Percentiles rank a stretch among this genome's conserved stretches.
These are phyloP conservation scores for Muscicapa striata DNA, from an alignment of 2,797 vertebrate species.

Conservation along the genomic window DNA sequence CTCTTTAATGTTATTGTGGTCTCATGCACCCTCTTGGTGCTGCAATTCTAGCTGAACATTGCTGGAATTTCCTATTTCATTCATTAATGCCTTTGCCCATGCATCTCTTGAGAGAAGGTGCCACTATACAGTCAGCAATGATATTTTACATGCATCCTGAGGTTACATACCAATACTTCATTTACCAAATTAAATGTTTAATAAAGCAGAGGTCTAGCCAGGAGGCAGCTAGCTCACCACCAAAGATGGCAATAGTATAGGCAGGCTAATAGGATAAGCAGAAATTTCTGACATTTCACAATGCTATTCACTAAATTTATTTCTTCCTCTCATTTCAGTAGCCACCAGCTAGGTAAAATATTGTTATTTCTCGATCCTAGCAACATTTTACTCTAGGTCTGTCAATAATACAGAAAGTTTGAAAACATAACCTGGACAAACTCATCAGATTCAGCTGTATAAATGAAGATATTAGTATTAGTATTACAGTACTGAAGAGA, in stretches of 20 bases:
- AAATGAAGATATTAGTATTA: not conserved
- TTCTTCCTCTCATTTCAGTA: not conserved
- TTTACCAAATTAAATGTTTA: not conserved
- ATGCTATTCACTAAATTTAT: not conserved
- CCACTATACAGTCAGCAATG: not conserved
- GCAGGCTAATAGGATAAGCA: not conserved
- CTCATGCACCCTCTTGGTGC: not conserved
- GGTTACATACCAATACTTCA: not conserved
- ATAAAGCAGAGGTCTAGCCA: not conserved
- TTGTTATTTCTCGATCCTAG: not conserved
- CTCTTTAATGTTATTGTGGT: not conserved
- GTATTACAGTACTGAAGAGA: not conserved
- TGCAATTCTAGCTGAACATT: not conserved
- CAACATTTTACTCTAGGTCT: not conserved
- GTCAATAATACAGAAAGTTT: not conserved
- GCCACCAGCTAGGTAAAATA: not conserved
- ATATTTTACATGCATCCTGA: not conserved
- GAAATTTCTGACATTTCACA: not conserved
- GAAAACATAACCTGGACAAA: not conserved
- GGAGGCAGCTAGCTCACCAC: not conserved
- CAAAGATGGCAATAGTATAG: not conserved
- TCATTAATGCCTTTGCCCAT: not conserved
- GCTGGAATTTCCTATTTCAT: not conserved
- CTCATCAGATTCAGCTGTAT: not conserved
- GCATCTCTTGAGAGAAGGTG: fast-evolving